Conservation (phyloP, 2,888 invertebrate species). For the Eugnorisma glareosa region DNA sequence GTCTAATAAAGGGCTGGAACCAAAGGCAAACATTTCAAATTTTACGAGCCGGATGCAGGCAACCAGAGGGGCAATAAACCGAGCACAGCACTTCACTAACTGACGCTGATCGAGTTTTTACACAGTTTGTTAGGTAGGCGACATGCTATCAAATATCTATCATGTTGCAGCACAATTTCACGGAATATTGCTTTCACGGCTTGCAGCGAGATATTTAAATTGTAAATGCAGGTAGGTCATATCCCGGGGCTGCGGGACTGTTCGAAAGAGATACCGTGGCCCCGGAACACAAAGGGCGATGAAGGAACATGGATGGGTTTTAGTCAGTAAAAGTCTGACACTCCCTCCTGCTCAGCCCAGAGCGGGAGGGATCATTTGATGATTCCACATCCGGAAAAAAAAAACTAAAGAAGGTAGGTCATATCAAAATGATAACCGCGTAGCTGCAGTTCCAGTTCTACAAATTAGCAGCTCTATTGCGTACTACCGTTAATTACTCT, state of each 20-base stretch:
- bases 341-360: too few species aligned
- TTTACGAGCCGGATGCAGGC: slow-evolving; percentile 74
- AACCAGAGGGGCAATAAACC: slow-evolving; percentile 58
- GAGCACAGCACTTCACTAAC: slow-evolving; percentile 38
- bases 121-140: slow-evolving; percentile 43
- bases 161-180: slow-evolving; percentile 44
- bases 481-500: slow-evolving; percentile 47
- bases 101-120: slow-evolving; percentile 58
- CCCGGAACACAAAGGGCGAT: too few species aligned
- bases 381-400: too few species aligned
- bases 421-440: slow-evolving; percentile 18
- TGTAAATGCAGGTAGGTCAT: slow-evolving; percentile 12
- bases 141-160: slow-evolving; percentile 53
- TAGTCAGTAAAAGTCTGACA: too few species aligned
- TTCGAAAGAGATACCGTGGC: too few species aligned
- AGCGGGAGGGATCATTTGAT: too few species aligned
- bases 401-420: too few species aligned
- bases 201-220: slow-evolving; percentile 24
- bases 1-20: slow-evolving; percentile 65
- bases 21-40: slow-evolving; percentile 72
- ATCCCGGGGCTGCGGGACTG: too few species aligned
- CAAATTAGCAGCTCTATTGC: slow-evolving; percentile 49
- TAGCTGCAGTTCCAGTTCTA: slow-evolving; percentile 12
- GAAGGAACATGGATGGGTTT: too few species aligned
- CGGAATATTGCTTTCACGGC: slow-evolving; percentile 26